phyloP scores from a whole-genome alignment of 2,888 invertebrate genomes.

The Lutraria lutraria region DNA sequence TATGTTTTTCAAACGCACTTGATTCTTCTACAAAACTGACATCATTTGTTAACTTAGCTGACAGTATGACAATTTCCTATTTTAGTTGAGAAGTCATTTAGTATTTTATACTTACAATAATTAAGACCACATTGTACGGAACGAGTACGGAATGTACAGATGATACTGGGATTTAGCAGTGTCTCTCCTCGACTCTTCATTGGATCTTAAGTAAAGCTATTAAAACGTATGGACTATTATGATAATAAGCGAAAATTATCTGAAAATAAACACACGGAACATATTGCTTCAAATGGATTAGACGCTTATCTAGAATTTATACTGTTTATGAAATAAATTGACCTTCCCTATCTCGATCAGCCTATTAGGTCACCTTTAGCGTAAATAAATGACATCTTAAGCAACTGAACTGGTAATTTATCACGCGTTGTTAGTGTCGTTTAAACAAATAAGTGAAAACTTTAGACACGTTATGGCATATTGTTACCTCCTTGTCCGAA shows the following conservation, averaged over 20 bases:
- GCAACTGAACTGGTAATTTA: slow-evolving; percentile 49
- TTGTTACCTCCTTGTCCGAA: neutral
- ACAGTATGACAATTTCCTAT: slow-evolving; percentile 53
- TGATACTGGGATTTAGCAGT: slow-evolving; percentile 21
- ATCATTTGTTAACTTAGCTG: slow-evolving; percentile 30
- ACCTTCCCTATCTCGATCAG: slow-evolving; percentile 45
- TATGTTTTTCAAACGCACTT: slow-evolving; percentile 41
- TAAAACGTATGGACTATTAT: slow-evolving; percentile 57
- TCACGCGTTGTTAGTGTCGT: slow-evolving; percentile 40
- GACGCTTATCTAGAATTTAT: slow-evolving; percentile 38
- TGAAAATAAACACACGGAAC: slow-evolving; percentile 44
- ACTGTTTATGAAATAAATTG: slow-evolving; percentile 60
- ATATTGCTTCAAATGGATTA: slow-evolving; percentile 49
- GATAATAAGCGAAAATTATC: slow-evolving; percentile 48
- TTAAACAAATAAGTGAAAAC: slow-evolving; percentile 42
- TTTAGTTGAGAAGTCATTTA: slow-evolving; percentile 54
- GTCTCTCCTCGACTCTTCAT: slow-evolving; percentile 40
- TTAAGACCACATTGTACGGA: slow-evolving; percentile 56
- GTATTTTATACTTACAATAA: slow-evolving; percentile 56
- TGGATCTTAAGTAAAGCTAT: slow-evolving; percentile 33
- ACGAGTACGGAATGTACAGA: slow-evolving; percentile 42
- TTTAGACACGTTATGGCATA: slow-evolving; percentile 18
- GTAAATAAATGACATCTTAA: slow-evolving; percentile 56
- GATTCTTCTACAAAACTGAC: slow-evolving; percentile 37
- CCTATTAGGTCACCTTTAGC: slow-evolving; percentile 44